Conservation (phyloP, 2,797 vertebrate genomes). For the Crenuchus spilurus region DNA sequence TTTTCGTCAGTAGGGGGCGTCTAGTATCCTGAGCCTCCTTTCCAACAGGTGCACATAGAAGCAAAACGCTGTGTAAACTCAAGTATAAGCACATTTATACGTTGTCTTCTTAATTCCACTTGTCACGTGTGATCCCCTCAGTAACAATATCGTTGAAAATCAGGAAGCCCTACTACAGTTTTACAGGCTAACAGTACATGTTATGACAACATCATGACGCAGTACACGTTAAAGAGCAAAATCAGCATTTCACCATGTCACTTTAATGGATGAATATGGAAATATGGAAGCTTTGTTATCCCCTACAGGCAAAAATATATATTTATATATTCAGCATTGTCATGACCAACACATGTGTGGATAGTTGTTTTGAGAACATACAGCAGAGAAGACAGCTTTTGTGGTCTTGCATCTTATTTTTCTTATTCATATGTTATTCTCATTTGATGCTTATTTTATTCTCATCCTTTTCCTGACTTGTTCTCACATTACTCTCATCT, state of each 20-base stretch:
- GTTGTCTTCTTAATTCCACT: background rate
- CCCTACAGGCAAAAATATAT: background rate
- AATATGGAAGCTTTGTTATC: background rate
- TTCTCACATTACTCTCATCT: too few relatives aligned
- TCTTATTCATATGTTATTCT: too few relatives aligned
- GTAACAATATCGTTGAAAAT: background rate
- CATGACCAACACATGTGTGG: too few relatives aligned
- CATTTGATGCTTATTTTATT: too few relatives aligned
- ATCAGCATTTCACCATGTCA: background rate
- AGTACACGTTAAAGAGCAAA: background rate
- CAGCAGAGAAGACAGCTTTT: background rate
- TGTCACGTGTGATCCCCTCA: background rate
- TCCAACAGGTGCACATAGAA: conserved; percentile 61
- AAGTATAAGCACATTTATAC: background rate
- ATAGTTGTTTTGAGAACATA: background rate
- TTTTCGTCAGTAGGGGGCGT: conserved; percentile 50
- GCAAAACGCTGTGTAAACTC: conserved; percentile 17
- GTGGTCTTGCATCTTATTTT: too few relatives aligned
- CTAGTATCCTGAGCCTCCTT: conserved; percentile 18
- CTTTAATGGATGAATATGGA: background rate
- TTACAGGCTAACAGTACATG: background rate
- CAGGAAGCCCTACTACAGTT: background rate
- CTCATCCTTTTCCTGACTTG: too few relatives aligned
- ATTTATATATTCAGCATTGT: too few relatives aligned
- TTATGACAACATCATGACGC: background rate